These are phyloP conservation scores for Tupaia chinensis DNA, from an alignment of 2,113 vertebrate genomes.

Conservation along the genomic window DNA sequence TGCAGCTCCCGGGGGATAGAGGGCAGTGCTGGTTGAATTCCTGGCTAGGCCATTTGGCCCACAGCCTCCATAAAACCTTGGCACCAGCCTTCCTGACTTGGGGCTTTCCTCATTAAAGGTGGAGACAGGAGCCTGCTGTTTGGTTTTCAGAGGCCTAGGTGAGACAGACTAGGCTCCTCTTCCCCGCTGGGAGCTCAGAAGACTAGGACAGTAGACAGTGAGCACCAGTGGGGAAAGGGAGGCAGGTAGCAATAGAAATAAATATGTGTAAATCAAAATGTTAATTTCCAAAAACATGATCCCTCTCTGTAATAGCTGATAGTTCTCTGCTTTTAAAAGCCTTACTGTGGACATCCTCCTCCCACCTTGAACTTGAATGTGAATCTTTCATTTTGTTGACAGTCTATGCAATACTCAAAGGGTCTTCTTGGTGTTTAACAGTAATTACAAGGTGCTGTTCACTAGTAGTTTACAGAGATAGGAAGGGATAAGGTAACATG, in stretches of 20 bases:
- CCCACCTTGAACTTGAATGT: neutral
- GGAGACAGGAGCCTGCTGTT: constrained; percentile 73
- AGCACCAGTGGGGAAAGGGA: neutral
- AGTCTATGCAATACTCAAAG: neutral
- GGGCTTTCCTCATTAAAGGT: constrained; percentile 68
- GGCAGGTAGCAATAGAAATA: neutral
- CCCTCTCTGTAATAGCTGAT: neutral
- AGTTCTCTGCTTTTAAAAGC: neutral
- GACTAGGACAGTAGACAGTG: neutral
- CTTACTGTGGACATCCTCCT: rapidly evolving
- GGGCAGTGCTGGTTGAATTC: constrained; percentile 61
- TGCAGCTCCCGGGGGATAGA: constrained; percentile 68
- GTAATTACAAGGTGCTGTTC: neutral
- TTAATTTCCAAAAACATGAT: neutral
- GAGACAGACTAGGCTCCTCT: neutral
- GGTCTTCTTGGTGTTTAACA: neutral
- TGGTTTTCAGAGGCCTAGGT: constrained; percentile 11
- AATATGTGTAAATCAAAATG: neutral
- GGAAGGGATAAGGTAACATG: neutral
- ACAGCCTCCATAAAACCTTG: constrained; percentile 70
- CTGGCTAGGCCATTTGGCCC: constrained; percentile 71
- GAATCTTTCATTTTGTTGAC: neutral
- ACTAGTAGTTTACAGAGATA: neutral
- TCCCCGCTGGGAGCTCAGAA: neutral
- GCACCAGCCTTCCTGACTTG: constrained; percentile 73